A percentile compares a stretch with the other conserved stretches of the same genome.
These are phyloP conservation scores for Leptinotarsa texana DNA, from an alignment of 1,140 invertebrate genomes.

Conservation along the genomic window DNA sequence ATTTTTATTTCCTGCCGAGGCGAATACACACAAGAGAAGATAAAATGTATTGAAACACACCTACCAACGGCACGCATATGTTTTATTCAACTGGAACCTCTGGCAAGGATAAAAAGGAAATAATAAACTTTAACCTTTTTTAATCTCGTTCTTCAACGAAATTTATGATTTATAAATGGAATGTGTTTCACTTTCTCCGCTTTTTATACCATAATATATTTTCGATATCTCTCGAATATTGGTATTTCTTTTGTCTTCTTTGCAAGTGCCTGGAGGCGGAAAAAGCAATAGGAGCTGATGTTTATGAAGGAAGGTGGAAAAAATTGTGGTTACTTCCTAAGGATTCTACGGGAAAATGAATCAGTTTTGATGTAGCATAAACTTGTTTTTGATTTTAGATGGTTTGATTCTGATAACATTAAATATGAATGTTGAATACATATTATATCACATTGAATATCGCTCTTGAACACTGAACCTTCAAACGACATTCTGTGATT, in stretches of 20 bases:
- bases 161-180: slow-evolving; percentile 27
- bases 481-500: too few relatives aligned
- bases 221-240: slow-evolving; percentile 18
- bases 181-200: slow-evolving; percentile 3
- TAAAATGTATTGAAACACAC: slow-evolving; percentile 13
- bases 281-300: background rate
- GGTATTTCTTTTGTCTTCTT: background rate
- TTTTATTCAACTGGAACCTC: slow-evolving; percentile 16
- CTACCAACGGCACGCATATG: slow-evolving; percentile 16
- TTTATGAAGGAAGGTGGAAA: too few relatives aligned
- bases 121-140: slow-evolving; percentile 27
- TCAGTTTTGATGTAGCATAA: too few relatives aligned
- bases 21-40: slow-evolving; percentile 10
- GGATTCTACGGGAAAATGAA: too few relatives aligned
- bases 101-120: slow-evolving; percentile 10
- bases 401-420: too few relatives aligned
- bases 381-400: too few relatives aligned
- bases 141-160: slow-evolving; percentile 21
- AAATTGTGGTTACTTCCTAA: too few relatives aligned
- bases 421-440: too few relatives aligned
- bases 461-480: too few relatives aligned
- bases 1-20: slow-evolving; percentile 16
- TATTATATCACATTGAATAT: too few relatives aligned
- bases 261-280: background rate
- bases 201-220: slow-evolving; percentile 23